Evolutionary conservation across 2,888 invertebrate species (phyloP).

Genomic region (Parnassius apollo): DNA sequence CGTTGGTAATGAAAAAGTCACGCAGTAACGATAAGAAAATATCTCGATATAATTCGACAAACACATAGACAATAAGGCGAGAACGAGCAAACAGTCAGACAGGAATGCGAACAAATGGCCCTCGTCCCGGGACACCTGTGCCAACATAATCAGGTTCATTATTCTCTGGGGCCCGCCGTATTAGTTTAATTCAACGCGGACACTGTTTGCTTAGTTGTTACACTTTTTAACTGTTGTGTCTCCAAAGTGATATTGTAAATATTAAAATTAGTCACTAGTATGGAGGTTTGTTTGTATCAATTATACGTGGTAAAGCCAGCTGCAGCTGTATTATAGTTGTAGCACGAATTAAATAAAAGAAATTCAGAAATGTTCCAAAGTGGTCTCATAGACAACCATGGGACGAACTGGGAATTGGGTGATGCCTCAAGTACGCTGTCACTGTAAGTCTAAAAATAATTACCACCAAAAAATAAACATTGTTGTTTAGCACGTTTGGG

Average conservation of each 20-base stretch:
- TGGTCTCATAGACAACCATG: too few species aligned
- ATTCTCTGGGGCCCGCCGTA: constrained; percentile 9
- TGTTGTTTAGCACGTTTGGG: too few species aligned
- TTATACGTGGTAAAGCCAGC: too few species aligned
- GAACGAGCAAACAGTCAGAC: background rate
- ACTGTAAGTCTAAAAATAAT: too few species aligned
- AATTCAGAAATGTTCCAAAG: too few species aligned
- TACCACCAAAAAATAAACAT: too few species aligned
- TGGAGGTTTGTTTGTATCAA: constrained; percentile 8
- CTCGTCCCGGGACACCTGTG: constrained; percentile 16
- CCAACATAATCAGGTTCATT: constrained; percentile 24
- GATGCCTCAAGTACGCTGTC: too few species aligned
- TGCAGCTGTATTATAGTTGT: too few species aligned
- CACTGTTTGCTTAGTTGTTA: constrained; percentile 21
- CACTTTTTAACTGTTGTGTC: constrained; percentile 14
- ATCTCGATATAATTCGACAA: constrained; percentile 24
- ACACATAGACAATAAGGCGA: constrained; percentile 12
- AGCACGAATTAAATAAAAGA: too few species aligned
- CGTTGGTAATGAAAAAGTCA: background rate
- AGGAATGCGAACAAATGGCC: constrained; percentile 18
- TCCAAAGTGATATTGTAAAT: constrained; percentile 11
- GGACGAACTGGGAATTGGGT: too few species aligned
- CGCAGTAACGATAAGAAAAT: constrained; percentile 20
- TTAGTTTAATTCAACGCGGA: constrained; percentile 1
- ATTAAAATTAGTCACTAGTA: constrained; percentile 20